Conservation (phyloP, 2,113 vertebrate genomes). For the Pyxicephalus adspersus region DNA sequence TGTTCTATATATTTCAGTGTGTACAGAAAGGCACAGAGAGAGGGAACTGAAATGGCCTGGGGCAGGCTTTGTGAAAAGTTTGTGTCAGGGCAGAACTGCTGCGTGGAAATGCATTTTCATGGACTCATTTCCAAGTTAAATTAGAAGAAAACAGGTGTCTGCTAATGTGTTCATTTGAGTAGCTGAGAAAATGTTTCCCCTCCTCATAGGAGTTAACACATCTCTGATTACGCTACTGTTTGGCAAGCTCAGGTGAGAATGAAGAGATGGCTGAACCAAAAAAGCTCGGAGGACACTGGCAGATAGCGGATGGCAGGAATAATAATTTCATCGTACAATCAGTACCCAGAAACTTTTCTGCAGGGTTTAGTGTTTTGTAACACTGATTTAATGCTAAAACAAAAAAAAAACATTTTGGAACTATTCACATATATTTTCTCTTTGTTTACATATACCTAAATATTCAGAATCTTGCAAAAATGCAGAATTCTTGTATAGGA, state of each 20-base stretch:
- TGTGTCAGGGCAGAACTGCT: neutral
- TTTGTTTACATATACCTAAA: too few species aligned
- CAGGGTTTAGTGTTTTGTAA: too few species aligned
- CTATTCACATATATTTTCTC: too few species aligned
- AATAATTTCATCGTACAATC: too few species aligned
- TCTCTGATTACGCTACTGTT: conserved; percentile 12
- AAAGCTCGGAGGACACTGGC: neutral
- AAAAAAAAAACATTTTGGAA: too few species aligned
- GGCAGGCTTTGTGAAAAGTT: neutral
- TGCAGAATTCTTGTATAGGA: too few species aligned
- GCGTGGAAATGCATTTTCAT: conserved; percentile 4
- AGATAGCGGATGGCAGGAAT: neutral
- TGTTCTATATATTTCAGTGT: too few species aligned
- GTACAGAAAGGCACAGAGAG: neutral
- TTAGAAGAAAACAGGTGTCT: conserved; percentile 5
- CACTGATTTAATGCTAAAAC: too few species aligned
- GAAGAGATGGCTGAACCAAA: neutral
- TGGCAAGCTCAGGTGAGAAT: conserved; percentile 33
- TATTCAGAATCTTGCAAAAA: too few species aligned
- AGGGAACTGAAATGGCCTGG: neutral
- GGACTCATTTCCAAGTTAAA: conserved; percentile 22
- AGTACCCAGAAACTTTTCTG: too few species aligned
- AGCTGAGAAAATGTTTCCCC: neutral
- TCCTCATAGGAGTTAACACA: neutral
- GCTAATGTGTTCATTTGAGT: neutral